phyloP scores from a whole-genome alignment of 2,113 vertebrate species.

The Ceratotherium simum region DNA sequence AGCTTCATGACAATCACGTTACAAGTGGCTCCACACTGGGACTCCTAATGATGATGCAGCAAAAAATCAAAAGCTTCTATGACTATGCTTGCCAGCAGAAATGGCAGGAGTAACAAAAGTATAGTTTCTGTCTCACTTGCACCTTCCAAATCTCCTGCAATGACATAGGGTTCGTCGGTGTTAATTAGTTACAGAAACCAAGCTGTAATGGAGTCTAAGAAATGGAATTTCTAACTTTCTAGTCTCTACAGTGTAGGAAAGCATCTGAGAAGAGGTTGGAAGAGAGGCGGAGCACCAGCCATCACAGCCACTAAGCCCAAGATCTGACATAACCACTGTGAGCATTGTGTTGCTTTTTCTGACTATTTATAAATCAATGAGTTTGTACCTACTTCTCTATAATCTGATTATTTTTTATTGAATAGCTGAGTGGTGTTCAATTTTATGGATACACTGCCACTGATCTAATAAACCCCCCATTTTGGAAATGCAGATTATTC shows the following conservation, averaged over 20 bases:
- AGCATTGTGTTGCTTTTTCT: not conserved
- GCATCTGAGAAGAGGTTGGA: not conserved
- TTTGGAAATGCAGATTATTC: not conserved
- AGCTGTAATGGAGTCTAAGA: not conserved
- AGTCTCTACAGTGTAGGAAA: not conserved
- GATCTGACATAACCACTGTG: not conserved
- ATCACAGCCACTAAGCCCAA: not conserved
- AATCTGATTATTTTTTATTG: constrained; percentile 8
- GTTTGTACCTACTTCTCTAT: not conserved
- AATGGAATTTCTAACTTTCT: not conserved
- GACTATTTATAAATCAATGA: not conserved
- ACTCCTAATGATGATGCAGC: not conserved
- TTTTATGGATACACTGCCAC: not conserved
- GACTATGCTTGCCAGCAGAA: not conserved
- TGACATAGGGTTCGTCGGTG: not conserved
- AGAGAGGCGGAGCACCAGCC: not conserved
- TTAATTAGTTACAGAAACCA: not conserved
- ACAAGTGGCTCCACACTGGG: not conserved
- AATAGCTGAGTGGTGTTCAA: not conserved
- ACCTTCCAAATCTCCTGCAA: not conserved
- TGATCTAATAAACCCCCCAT: not conserved
- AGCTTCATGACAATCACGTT: not conserved
- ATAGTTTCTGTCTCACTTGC: not conserved
- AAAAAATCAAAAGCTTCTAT: not conserved
- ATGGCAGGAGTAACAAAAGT: not conserved